These are phyloP conservation scores for Meteorus cinctellus DNA, from an alignment of 2,888 invertebrate genomes.

Conservation along the genomic window DNA sequence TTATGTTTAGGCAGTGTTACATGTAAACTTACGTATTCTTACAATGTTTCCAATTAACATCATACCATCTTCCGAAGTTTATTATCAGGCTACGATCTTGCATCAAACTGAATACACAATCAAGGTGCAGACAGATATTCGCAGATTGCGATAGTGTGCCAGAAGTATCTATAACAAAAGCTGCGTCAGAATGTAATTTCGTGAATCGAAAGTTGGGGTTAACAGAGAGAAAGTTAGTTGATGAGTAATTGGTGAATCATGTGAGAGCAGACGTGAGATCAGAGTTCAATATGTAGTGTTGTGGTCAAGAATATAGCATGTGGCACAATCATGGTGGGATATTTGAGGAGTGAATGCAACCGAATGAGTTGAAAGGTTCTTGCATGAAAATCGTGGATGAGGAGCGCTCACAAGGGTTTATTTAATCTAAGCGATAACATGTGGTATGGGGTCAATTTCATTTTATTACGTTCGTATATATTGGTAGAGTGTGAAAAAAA, in stretches of 20 bases:
- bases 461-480: conserved; percentile 5
- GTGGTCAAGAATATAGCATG: conserved; percentile 4
- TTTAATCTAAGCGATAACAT: conserved; percentile 22
- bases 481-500: not conserved
- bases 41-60: too few relatives aligned
- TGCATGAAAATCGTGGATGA: conserved; percentile 18
- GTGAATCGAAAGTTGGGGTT: conserved; percentile 47
- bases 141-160: conserved; percentile 2
- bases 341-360: conserved; percentile 45
- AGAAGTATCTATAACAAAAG: conserved; percentile 2
- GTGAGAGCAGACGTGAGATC: conserved; percentile 23
- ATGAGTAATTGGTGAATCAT: conserved; percentile 52
- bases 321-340: conserved; percentile 45
- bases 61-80: not conserved
- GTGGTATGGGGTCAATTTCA: conserved; percentile 18
- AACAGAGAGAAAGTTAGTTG: conserved; percentile 58
- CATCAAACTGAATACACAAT: not conserved
- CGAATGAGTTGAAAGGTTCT: conserved; percentile 31
- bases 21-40: too few relatives aligned
- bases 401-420: conserved; percentile 25
- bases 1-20: too few relatives aligned
- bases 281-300: not conserved
- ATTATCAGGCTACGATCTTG: not conserved
- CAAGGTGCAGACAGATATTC: not conserved
- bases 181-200: conserved; percentile 39